Evolutionary conservation across 2,113 vertebrate genomes (phyloP).

Genomic region (Pyrgilauda ruficollis): DNA sequence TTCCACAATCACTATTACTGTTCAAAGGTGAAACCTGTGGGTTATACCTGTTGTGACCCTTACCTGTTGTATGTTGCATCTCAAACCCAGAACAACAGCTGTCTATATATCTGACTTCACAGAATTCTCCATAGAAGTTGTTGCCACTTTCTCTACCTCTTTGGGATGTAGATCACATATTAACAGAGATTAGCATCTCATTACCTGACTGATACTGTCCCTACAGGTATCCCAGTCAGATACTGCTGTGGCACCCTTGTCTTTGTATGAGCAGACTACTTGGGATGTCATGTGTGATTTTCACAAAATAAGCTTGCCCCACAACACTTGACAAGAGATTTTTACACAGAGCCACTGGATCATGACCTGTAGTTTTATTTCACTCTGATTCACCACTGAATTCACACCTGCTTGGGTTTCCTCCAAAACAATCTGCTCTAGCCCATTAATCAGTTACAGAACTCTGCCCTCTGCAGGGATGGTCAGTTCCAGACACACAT

Average conservation of each 20-base stretch:
- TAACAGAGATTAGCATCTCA: background rate
- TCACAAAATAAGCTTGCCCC: background rate
- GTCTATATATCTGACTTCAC: background rate
- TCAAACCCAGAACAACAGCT: background rate
- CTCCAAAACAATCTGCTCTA: background rate
- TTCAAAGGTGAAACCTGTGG: background rate
- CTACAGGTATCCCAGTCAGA: background rate
- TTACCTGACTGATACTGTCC: background rate
- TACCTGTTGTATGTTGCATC: background rate
- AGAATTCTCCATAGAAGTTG: background rate
- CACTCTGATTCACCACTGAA: background rate
- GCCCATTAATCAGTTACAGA: background rate
- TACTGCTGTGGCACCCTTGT: background rate
- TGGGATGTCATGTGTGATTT: background rate
- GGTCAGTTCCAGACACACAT: background rate
- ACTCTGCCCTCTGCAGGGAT: accelerated
- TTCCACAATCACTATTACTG: background rate
- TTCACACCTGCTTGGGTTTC: background rate
- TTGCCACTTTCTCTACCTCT: background rate
- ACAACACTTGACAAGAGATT: background rate
- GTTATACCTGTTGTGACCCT: background rate
- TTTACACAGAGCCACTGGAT: background rate
- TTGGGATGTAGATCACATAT: background rate
- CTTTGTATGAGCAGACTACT: background rate
- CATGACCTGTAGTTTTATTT: background rate